Percentiles rank a stretch among this genome's conserved stretches.
phyloP scores from a whole-genome alignment of 2,888 invertebrate genomes.

The Alentia gelatinosa region DNA sequence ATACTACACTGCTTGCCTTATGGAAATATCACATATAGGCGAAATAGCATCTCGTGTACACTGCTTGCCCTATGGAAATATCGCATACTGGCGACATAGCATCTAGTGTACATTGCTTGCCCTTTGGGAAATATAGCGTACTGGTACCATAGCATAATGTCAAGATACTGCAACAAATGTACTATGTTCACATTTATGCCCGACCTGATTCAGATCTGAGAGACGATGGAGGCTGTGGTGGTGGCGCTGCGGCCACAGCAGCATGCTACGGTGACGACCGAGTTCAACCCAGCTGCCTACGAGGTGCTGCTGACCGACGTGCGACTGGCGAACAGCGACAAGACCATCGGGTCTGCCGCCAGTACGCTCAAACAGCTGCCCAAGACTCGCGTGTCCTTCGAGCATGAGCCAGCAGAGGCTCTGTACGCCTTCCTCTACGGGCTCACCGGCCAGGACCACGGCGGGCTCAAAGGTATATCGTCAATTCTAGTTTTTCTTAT shows the following conservation, averaged over 20 bases:
- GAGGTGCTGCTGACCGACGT: conserved; percentile 74
- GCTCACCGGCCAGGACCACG: conserved; percentile 72
- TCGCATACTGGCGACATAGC: background rate
- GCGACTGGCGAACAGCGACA: conserved; percentile 64
- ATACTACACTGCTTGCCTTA: too few relatives aligned
- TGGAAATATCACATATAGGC: too few relatives aligned
- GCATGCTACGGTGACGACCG: conserved; percentile 66
- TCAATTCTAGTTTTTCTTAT: too few relatives aligned
- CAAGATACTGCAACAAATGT: background rate
- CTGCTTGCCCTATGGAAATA: too few relatives aligned
- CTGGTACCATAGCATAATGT: background rate
- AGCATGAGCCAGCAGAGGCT: conserved; percentile 73
- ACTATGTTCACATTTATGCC: background rate
- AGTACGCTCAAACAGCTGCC: conserved; percentile 72
- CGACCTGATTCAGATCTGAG: background rate
- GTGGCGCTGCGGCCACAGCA: conserved; percentile 74
- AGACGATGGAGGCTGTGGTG: conserved; percentile 74
- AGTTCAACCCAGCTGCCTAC: conserved; percentile 72
- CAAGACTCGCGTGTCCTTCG: conserved; percentile 68
- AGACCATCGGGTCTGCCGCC: background rate
- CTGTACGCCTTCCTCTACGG: conserved; percentile 71
- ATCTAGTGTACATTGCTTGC: background rate
- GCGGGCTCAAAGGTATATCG: conserved; percentile 72
- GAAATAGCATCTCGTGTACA: too few relatives aligned
- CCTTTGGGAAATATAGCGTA: too few relatives aligned